These are phyloP conservation scores for Erebia epiphron DNA, from an alignment of 2,888 invertebrate genomes.

Conservation along the genomic window DNA sequence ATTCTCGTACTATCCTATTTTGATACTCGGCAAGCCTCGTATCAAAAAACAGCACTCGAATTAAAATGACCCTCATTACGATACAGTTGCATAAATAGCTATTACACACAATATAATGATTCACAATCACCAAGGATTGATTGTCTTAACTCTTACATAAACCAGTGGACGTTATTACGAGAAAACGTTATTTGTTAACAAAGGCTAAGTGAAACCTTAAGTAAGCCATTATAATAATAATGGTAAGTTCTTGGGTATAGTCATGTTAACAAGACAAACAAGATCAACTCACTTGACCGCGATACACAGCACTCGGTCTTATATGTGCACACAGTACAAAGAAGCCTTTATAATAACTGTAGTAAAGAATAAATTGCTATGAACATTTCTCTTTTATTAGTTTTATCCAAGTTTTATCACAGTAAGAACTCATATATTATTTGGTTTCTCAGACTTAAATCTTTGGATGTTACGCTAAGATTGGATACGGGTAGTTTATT, in stretches of 20 bases:
- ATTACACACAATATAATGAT: too few species aligned
- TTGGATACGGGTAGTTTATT: background rate
- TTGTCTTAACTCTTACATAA: background rate
- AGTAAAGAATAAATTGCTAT: conserved; percentile 21
- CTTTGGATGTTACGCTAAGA: background rate
- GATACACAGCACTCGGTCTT: conserved; percentile 29
- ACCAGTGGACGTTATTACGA: conserved; percentile 11
- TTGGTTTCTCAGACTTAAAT: conserved; percentile 1
- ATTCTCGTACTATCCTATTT: too few species aligned
- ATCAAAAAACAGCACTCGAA: too few species aligned
- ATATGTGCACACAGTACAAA: conserved; percentile 2
- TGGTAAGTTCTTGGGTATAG: conserved; percentile 38
- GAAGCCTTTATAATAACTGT: conserved; percentile 14
- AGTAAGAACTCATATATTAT: conserved; percentile 1
- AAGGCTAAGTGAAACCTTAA: conserved; percentile 37
- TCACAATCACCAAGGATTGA: too few species aligned
- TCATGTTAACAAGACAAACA: conserved; percentile 41
- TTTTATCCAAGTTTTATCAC: background rate
- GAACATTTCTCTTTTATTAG: background rate
- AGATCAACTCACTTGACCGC: conserved; percentile 41
- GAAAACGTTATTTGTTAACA: conserved; percentile 34
- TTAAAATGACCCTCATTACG: too few species aligned
- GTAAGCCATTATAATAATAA: conserved; percentile 41
- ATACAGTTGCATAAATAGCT: too few species aligned
- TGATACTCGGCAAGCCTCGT: too few species aligned